These are phyloP conservation scores for Autographa pulchrina DNA, from an alignment of 2,888 invertebrate species.

Conservation along the genomic window DNA sequence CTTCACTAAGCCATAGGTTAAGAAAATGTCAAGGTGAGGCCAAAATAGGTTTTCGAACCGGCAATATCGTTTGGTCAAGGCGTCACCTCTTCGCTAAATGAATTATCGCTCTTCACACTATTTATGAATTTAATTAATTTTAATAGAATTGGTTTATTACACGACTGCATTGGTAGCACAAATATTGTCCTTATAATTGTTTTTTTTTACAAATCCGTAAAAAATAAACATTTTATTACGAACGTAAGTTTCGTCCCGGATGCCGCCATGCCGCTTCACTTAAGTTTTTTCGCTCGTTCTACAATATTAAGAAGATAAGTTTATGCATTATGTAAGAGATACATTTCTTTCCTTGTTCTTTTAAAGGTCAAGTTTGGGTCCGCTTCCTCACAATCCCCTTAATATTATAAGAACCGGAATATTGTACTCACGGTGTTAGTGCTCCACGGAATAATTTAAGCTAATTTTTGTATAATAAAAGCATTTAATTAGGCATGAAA, in stretches of 20 bases:
- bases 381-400: constrained; percentile 26
- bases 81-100: not conserved
- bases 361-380: constrained; percentile 48
- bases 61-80: not conserved
- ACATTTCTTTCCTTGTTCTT: constrained; percentile 22
- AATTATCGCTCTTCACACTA: not conserved
- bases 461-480: constrained; percentile 21
- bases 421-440: constrained; percentile 7
- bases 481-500: constrained; percentile 34
- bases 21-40: constrained; percentile 8
- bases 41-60: constrained; percentile 3
- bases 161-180: too few relatives aligned
- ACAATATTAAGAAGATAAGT: constrained; percentile 9
- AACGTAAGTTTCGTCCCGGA: not conserved
- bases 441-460: constrained; percentile 11
- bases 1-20: constrained; percentile 1
- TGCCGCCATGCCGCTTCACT: too few relatives aligned
- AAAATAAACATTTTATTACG: too few relatives aligned
- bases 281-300: not conserved
- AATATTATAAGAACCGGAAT: constrained; percentile 1
- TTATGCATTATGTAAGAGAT: constrained; percentile 42
- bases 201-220: too few relatives aligned
- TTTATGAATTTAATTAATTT: not conserved
- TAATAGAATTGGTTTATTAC: too few relatives aligned
- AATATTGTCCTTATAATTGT: too few relatives aligned